Evolutionary conservation across 2,888 invertebrate genomes (phyloP).

Genomic region (Rhodophaea formosa): DNA sequence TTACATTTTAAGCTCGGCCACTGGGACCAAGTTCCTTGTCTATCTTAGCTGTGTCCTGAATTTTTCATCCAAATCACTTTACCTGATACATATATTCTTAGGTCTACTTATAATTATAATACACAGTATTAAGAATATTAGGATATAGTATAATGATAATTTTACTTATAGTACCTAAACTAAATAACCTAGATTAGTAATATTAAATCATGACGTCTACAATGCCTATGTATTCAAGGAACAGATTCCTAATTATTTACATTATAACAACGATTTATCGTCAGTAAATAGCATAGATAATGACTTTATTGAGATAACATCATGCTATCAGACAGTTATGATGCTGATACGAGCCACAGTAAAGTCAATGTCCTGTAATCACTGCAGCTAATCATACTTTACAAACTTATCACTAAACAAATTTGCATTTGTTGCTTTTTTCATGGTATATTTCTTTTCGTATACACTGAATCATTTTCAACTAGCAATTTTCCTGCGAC

Average conservation of each 20-base stretch:
- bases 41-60: too few relatives aligned
- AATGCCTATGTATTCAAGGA: not conserved
- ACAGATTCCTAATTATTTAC: not conserved
- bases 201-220: not conserved
- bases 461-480: too few relatives aligned
- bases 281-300: not conserved
- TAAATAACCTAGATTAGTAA: too few relatives aligned
- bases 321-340: not conserved
- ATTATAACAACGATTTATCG: not conserved
- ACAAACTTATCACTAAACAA: not conserved
- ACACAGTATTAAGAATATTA: too few relatives aligned
- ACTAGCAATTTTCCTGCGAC: too few relatives aligned
- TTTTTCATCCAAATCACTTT: too few relatives aligned
- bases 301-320: not conserved
- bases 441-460: not conserved
- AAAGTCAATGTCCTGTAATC: not conserved
- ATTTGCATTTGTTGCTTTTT: not conserved
- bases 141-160: too few relatives aligned
- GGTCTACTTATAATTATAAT: too few relatives aligned
- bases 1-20: too few relatives aligned
- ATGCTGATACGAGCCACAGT: not conserved
- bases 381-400: not conserved
- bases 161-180: too few relatives aligned
- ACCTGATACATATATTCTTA: too few relatives aligned
- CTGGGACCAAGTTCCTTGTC: too few relatives aligned